A percentile compares a stretch with the other conserved stretches of the same genome.
These are phyloP conservation scores for Amphipoea oculea DNA, from an alignment of 2,888 invertebrate genomes.

Conservation along the genomic window DNA sequence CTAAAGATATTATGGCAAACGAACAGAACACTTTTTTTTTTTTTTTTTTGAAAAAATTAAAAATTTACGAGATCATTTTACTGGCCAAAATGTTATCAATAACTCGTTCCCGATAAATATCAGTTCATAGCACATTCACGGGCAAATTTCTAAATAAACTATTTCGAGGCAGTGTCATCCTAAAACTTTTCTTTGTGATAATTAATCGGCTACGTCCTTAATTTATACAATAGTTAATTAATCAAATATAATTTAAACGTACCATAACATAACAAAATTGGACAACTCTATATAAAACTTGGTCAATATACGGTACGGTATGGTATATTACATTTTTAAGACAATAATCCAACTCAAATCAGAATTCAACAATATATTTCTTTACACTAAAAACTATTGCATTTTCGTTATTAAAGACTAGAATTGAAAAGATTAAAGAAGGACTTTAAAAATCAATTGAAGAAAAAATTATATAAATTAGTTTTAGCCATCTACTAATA, in stretches of 20 bases:
- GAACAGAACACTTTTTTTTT: background rate
- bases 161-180: slow-evolving; percentile 14
- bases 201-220: no score
- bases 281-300: background rate
- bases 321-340: background rate
- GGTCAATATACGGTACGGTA: no score
- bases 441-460: background rate
- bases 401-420: slow-evolving; percentile 40
- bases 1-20: background rate
- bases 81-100: background rate
- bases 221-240: background rate
- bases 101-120: background rate
- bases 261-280: background rate
- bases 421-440: slow-evolving; percentile 21
- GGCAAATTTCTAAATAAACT: slow-evolving; percentile 5
- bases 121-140: background rate
- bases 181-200: slow-evolving; percentile 1
- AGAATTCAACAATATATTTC: background rate
- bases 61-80: slow-evolving; percentile 3
- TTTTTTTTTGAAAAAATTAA: no score
- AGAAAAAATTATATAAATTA: background rate
- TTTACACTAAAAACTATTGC: background rate
- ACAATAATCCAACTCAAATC: background rate
- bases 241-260: background rate
- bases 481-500: background rate